Conservation (phyloP, 1,140 invertebrate genomes). For the Drosophila seguyi region DNA sequence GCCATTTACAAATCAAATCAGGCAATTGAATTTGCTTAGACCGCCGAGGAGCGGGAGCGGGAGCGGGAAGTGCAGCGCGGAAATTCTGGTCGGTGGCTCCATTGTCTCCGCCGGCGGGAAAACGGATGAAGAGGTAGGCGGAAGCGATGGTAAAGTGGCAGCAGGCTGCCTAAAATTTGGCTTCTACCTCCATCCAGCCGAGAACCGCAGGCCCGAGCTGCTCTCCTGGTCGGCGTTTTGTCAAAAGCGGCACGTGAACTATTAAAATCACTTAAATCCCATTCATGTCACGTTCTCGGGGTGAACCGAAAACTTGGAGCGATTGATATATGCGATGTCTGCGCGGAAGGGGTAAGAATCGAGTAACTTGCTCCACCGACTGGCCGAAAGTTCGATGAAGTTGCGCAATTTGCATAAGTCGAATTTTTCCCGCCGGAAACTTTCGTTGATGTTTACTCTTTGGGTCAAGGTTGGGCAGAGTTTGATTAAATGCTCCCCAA, state of each 20-base stretch:
- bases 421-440: constrained; percentile 12
- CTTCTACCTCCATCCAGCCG: background rate
- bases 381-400: constrained; percentile 46
- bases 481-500: constrained; percentile 19
- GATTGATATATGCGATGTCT: constrained; percentile 73
- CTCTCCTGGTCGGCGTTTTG: constrained; percentile 62
- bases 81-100: constrained; percentile 55
- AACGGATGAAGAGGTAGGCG: constrained; percentile 30
- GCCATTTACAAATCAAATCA: constrained; percentile 68
- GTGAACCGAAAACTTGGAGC: constrained; percentile 63
- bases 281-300: constrained; percentile 76
- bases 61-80: constrained; percentile 37
- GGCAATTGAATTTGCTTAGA: constrained; percentile 67
- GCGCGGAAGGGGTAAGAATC: constrained; percentile 55
- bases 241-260: constrained; percentile 81
- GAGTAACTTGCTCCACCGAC: constrained; percentile 43
- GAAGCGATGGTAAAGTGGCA: constrained; percentile 39
- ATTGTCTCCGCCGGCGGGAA: constrained; percentile 49
- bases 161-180: constrained; percentile 43
- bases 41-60: constrained; percentile 10
- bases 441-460: constrained; percentile 22
- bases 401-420: constrained; percentile 60
- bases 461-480: constrained; percentile 37
- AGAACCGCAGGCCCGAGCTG: constrained; percentile 3
- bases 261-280: constrained; percentile 83